phyloP scores from a whole-genome alignment of 2,888 invertebrate species.

The Orthosia cruda region DNA sequence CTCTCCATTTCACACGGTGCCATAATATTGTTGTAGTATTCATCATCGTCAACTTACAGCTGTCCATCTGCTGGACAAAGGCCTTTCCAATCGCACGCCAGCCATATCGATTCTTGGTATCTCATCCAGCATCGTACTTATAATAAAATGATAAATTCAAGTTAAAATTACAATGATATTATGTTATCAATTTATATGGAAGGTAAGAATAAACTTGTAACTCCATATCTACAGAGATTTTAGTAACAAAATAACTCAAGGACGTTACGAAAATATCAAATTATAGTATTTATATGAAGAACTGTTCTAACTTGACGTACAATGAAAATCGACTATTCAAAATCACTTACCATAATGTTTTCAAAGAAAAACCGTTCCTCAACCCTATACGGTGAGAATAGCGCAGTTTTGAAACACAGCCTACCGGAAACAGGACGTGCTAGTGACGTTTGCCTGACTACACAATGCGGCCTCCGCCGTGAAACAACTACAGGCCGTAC shows the following conservation, averaged over 20 bases:
- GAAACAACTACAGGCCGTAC: constrained; percentile 73
- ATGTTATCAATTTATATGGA: too few relatives aligned
- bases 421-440: constrained; percentile 81
- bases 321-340: not conserved
- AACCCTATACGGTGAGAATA: constrained; percentile 65
- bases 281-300: not conserved
- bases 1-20: not conserved
- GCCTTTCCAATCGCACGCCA: not conserved
- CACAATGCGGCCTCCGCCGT: constrained; percentile 72
- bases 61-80: not conserved
- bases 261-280: not conserved
- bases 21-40: too few relatives aligned
- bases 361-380: constrained; percentile 21
- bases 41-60: not conserved
- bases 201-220: too few relatives aligned
- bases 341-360: not conserved
- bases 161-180: not conserved
- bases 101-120: not conserved
- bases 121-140: not conserved
- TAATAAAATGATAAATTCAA: not conserved
- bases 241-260: not conserved
- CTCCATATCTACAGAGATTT: not conserved
- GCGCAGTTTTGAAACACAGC: constrained; percentile 75
- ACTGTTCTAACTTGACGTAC: not conserved
- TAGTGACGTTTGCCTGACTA: constrained; percentile 80